A percentile compares a stretch with the other conserved stretches of the same genome.
Conservation (phyloP, 2,113 vertebrate species). For the Plectropomus leopardus region DNA sequence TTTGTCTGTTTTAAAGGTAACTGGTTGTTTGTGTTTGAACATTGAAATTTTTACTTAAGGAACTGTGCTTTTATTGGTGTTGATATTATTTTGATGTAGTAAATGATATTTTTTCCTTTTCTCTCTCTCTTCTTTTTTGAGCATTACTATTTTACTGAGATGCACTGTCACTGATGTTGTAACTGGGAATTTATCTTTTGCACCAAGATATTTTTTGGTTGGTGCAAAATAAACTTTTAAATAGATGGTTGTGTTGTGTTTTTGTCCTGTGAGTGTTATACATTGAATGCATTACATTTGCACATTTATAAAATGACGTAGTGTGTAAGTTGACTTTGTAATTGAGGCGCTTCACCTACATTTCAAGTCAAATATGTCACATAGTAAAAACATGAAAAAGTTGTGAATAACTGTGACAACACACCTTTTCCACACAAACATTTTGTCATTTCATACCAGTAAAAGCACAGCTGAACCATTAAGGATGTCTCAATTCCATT, state of each 20-base stretch:
- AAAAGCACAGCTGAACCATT: too few relatives aligned
- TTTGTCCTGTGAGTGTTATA: constrained; percentile 2
- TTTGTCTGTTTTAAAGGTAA: constrained; percentile 62
- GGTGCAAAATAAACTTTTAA: constrained; percentile 82
- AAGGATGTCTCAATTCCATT: too few relatives aligned
- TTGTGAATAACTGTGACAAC: too few relatives aligned
- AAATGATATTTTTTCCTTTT: constrained; percentile 42
- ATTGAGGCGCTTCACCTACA: too few relatives aligned
- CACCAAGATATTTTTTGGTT: constrained; percentile 62
- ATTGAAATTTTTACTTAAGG: constrained; percentile 53
- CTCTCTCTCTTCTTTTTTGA: constrained; percentile 49
- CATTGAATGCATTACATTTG: too few relatives aligned
- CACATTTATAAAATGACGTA: too few relatives aligned
- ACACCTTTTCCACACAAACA: too few relatives aligned
- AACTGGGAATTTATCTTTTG: constrained; percentile 73
- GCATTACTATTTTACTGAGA: constrained; percentile 70
- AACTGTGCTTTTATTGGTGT: constrained; percentile 69
- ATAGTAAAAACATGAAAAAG: too few relatives aligned
- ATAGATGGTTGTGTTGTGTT: constrained; percentile 11
- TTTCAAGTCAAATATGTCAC: too few relatives aligned
- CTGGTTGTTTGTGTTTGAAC: constrained; percentile 62
- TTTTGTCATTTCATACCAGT: too few relatives aligned
- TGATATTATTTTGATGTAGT: constrained; percentile 67
- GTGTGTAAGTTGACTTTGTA: too few relatives aligned
- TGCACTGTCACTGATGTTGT: constrained; percentile 78